These are phyloP conservation scores for Cyanoderma ruficeps DNA, from an alignment of 2,113 vertebrate species.

Conservation along the genomic window DNA sequence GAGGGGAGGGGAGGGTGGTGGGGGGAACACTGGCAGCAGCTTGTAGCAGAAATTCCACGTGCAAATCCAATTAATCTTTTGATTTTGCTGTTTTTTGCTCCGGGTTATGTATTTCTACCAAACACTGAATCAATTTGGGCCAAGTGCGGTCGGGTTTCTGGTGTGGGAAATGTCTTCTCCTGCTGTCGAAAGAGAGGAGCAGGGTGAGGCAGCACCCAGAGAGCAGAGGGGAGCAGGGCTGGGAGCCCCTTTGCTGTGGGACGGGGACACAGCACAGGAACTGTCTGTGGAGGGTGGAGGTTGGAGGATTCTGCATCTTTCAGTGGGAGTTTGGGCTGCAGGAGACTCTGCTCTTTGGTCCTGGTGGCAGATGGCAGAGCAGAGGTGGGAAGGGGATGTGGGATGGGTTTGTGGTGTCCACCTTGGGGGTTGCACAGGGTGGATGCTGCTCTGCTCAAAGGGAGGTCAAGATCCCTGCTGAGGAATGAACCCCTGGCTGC, in stretches of 20 bases:
- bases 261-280: rapidly evolving
- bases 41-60: conserved; percentile 21
- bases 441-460: background rate
- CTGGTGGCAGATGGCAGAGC: background rate
- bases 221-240: rapidly evolving
- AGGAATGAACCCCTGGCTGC: background rate
- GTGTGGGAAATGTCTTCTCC: background rate
- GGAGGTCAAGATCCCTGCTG: rapidly evolving
- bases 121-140: conserved; percentile 28
- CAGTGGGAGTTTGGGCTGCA: background rate
- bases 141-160: background rate
- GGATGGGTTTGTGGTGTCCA: background rate
- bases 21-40: background rate
- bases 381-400: background rate
- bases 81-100: conserved; percentile 37
- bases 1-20: background rate
- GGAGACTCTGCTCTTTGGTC: background rate
- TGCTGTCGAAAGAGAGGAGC: background rate
- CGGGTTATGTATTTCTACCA: conserved; percentile 48
- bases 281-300: background rate
- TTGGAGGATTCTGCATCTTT: rapidly evolving
- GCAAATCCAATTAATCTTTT: conserved; percentile 62
- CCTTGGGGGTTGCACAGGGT: rapidly evolving
- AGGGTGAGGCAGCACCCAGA: background rate
- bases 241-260: rapidly evolving